Percentiles rank a stretch among this genome's conserved stretches.
phyloP scores from a whole-genome alignment of 1,140 invertebrate genomes.

The Eumaeus atala region DNA sequence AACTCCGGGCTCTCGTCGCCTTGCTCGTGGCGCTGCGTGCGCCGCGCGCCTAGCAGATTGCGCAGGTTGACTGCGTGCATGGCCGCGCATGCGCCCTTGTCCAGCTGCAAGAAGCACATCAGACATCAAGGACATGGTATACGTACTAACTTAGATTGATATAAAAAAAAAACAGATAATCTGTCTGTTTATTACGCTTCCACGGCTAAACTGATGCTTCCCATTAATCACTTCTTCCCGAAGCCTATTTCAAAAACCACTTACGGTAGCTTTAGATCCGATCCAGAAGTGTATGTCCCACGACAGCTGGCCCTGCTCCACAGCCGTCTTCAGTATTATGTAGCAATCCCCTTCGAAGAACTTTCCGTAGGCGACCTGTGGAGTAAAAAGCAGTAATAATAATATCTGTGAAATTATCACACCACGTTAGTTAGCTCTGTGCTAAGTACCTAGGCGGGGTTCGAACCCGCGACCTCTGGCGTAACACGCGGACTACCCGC shows the following conservation, averaged over 20 bases:
- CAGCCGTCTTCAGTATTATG: conserved; percentile 95
- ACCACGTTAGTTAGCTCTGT: too few relatives aligned
- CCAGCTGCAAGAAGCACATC: conserved; percentile 75
- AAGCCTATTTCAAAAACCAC: conserved; percentile 28
- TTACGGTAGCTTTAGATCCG: conserved; percentile 94
- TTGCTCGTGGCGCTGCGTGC: conserved; percentile 99
- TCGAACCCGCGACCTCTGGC: too few relatives aligned
- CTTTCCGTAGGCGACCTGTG: conserved; percentile 89
- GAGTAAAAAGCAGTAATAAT: conserved; percentile 12
- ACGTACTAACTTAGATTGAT: too few relatives aligned
- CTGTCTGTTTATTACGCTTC: too few relatives aligned
- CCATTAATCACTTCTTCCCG: too few relatives aligned
- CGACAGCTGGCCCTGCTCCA: conserved; percentile 88
- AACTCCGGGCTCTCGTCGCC: conserved; percentile 97
- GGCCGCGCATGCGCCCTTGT: conserved; percentile 98
- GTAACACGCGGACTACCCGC: too few relatives aligned
- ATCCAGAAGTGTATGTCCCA: conserved; percentile 99
- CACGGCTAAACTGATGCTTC: too few relatives aligned
- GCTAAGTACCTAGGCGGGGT: too few relatives aligned
- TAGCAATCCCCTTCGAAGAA: conserved; percentile 99
- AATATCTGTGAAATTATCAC: too few relatives aligned
- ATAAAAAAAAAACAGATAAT: too few relatives aligned
- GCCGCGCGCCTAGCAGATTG: conserved; percentile 94
- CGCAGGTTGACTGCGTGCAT: conserved; percentile 99
- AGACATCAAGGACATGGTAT: conserved; percentile 8